Evolutionary conservation across 2,797 vertebrate genomes (phyloP).

Genomic region (Cercopithecus diana): DNA sequence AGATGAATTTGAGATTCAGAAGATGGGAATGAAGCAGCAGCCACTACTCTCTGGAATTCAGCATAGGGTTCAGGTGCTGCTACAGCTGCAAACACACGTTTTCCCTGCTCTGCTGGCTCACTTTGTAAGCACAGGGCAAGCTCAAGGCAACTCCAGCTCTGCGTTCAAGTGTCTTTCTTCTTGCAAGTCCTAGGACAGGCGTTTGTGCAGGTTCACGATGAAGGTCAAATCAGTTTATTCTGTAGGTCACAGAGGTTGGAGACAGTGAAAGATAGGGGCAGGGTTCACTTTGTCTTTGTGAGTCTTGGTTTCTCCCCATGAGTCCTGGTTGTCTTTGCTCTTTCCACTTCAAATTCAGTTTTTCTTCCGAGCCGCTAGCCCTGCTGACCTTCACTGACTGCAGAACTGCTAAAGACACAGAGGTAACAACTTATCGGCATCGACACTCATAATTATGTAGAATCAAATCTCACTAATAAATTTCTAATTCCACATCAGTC

Average conservation of each 20-base stretch:
- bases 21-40: neutral
- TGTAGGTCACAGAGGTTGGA: neutral
- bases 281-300: neutral
- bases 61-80: fast-evolving
- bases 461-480: neutral
- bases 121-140: fast-evolving
- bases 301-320: neutral
- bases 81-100: no score
- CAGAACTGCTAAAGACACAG: no score
- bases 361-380: neutral
- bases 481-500: neutral
- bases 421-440: neutral
- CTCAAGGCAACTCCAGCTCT: neutral
- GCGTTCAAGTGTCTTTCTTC: neutral
- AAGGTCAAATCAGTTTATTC: neutral
- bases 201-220: neutral
- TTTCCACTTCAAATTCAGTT: neutral
- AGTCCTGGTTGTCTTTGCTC: neutral
- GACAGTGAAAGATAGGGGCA: neutral
- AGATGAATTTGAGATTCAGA: neutral
- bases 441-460: neutral
- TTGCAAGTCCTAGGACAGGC: neutral
- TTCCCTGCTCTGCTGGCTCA: neutral
- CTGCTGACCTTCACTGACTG: neutral
- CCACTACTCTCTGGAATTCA: neutral